phyloP scores from a whole-genome alignment of 2,888 invertebrate genomes.

The Luffia ferchaultella region DNA sequence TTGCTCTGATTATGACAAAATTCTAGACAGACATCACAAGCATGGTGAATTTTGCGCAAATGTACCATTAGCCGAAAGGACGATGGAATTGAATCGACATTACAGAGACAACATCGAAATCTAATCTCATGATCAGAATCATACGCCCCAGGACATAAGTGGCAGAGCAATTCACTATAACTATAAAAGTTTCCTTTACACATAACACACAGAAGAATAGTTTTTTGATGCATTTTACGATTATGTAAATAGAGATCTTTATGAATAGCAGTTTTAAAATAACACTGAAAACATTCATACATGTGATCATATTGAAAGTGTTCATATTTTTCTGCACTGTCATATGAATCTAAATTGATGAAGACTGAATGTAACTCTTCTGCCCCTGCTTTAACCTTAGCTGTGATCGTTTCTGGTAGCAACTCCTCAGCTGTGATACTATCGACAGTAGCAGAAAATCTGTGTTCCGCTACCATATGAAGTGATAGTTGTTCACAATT shows the following conservation, averaged over 20 bases:
- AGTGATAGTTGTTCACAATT: constrained; percentile 82
- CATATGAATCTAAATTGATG: constrained; percentile 78
- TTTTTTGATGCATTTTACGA: constrained; percentile 86
- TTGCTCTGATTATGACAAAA: constrained; percentile 80
- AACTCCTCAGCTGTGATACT: constrained; percentile 80
- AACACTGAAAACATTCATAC: constrained; percentile 89
- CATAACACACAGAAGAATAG: constrained; percentile 84
- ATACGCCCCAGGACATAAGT: constrained; percentile 84
- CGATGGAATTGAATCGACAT: constrained; percentile 79
- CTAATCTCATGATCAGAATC: constrained; percentile 70
- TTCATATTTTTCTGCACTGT: constrained; percentile 66
- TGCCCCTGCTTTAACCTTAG: constrained; percentile 69
- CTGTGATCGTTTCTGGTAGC: constrained; percentile 74
- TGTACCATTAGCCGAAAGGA: constrained; percentile 91
- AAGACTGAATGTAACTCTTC: constrained; percentile 69
- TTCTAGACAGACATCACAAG: constrained; percentile 88
- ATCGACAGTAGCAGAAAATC: constrained; percentile 80
- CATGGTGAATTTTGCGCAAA: constrained; percentile 81
- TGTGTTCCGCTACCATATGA: constrained; percentile 82
- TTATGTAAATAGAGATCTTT: constrained; percentile 89
- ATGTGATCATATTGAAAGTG: constrained; percentile 69
- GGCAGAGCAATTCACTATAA: constrained; percentile 87
- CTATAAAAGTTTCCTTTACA: constrained; percentile 88
- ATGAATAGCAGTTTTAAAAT: constrained; percentile 78
- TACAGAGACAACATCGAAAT: constrained; percentile 86